Base-by-base conservation (phyloP, 2,888 invertebrate genomes). In the Carpatolechia fugitivella region DNA sequence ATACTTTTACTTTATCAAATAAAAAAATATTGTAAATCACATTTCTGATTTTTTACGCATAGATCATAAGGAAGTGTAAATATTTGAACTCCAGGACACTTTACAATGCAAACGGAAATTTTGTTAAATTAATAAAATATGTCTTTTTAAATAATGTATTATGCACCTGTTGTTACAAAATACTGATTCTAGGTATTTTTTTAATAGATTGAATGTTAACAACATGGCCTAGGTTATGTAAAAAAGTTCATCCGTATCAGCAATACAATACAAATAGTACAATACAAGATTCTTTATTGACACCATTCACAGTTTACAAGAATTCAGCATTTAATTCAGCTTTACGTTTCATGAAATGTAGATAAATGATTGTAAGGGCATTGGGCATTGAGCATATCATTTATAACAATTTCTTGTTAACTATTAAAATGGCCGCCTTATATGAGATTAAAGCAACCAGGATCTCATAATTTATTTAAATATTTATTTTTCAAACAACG, bases 381-480 rank as follows among this genome's bases (percentile, higher is more conserved):
- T n/a, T n/a, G n/a, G n/a, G n/a, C n/a, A n/a, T n/a, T n/a, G n/a
- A n/a, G n/a, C n/a, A n/a, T n/a, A 33, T 33, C 4, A 44, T 11
- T 7, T 13, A 20, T 8, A 29, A 47, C 16, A 10, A 31, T 29
- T 2, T 11, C 10, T 31, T 30, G 31, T 4, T 2, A 4, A 29
- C 20, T 20, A 14, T 29, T 51, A 1, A 41, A 41, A 5, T 29
- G 7, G 30, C 56, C 72, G 69, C 70, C 76, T 73, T 61, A 61
- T 74, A 82, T 82, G 89, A 89, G 88, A 88, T 89, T 89, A 89
- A 77, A 62, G 80, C 73, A 85, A 87, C 75, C 81, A 72, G 78
- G 88, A 89, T 89, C 89, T 88, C 89, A 86, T 74, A 80, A 82
- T 78, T 81, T 78, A 80, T 82, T 78, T 71, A 77, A 79, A 55